phyloP scores from a whole-genome alignment of 2,113 vertebrate genomes.

The Tachycineta bicolor region DNA sequence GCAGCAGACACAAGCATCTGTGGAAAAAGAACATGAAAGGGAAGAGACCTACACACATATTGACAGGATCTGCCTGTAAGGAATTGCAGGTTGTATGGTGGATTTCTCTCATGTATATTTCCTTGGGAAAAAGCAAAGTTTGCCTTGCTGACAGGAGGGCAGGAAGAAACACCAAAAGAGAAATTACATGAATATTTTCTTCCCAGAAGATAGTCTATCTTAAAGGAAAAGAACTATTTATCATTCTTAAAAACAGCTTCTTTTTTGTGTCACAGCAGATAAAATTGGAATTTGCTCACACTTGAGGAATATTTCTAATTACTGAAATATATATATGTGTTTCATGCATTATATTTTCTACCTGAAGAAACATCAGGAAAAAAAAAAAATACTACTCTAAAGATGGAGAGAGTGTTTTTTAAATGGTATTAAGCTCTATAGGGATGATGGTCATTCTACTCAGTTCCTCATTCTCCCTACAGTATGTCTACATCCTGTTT shows the following conservation, averaged over 20 bases:
- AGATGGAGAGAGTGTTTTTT: background rate
- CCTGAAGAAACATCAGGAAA: background rate
- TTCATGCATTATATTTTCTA: background rate
- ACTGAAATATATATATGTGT: background rate
- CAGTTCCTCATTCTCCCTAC: background rate
- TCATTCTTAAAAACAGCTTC: background rate
- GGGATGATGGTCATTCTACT: background rate
- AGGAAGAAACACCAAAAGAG: background rate
- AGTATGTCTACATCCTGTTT: background rate
- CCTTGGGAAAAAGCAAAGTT: background rate
- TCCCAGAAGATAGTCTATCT: background rate
- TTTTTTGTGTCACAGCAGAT: background rate
- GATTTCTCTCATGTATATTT: background rate
- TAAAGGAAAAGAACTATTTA: background rate
- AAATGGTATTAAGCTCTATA: background rate
- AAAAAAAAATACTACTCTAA: background rate
- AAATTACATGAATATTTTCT: background rate
- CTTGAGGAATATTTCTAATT: background rate
- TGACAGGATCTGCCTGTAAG: background rate
- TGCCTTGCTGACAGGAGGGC: background rate
- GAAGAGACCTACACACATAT: background rate
- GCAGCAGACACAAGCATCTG: background rate
- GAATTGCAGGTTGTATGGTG: background rate
- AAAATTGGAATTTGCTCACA: background rate
- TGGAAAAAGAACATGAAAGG: background rate